Evolutionary conservation across 2,888 invertebrate species (phyloP), one percentile per base, ranked within the genome.

Genomic region (Machimus atricapillus): DNA sequence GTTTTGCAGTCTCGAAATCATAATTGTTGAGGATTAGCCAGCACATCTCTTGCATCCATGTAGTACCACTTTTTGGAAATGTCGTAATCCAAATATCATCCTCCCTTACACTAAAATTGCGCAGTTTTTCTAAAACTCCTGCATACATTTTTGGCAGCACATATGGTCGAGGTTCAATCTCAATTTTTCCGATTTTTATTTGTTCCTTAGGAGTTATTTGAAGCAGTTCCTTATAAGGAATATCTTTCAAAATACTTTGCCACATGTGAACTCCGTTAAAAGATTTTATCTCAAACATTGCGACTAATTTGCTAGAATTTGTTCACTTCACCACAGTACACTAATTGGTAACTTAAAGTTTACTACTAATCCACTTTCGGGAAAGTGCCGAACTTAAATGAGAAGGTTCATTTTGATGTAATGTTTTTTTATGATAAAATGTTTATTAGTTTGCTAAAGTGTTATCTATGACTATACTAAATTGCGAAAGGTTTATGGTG

Each of bases 21-120:
- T 87, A 85, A 85, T 88, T 79, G 56, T 88, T 81, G 16, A 73
- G 73, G 5, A 88, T 31, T 27, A 86, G 52, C 87, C 87, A 87
- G 5, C 77, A 27, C 87, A 88, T 88, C 73, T 87, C 87, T 83
- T 88, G 88, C 40, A 74, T 83, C 88, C 88, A 88, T 31, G 88
- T 88, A 31, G 88, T 87, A 19, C 88, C 88, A 37, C 66, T 56
- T 83, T 82, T 87, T 27, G 82, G 76, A 43, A 27, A 76, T n/a
- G 76, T 43, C 2, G 87, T 40, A 5, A 87, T 46, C 86, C 86
- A 88, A 12, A 87, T 58, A 46, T 88, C 88, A 23, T 86, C 85
- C 3, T 85, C 76, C 76, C 27, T 76, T 14, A 88, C 86, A 87
- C 87, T 52, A 8, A 88, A 85, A 52, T 87, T 82, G 16, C 73